Base-by-base conservation (phyloP, 2,888 invertebrate genomes). In the Synergus japonicus region DNA sequence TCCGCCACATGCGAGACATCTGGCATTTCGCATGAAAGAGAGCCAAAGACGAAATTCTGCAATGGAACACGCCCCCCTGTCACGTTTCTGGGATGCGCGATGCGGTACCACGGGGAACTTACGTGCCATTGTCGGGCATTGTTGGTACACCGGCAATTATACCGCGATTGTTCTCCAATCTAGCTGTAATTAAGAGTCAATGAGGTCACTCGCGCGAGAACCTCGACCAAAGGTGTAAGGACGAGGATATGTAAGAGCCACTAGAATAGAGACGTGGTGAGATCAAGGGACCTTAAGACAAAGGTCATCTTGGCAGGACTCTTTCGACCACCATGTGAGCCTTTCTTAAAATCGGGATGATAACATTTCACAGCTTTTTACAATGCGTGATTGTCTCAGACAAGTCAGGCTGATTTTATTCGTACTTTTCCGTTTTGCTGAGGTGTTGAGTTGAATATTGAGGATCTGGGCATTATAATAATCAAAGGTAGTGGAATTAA, bases 1-100 rank as follows among this genome's bases (percentile, higher is more conserved):
- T 83, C 88, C 88, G 87, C 90, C 92, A 92, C 92, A 92, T 92
- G 92, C 89, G 90, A 89, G 89, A 92, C 92, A 92, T 92, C 92
- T 92, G 92, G 91, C 91, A 91, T 90, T 91, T 91, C 88, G 88
- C 91, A 90, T 90, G 89, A 91, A 91, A 91, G 90, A 90, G 87
- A 90, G 85, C 83, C 84, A 89, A 90, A 91, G 90, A 91, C 91
- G 90, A 90, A 89, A 90, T 90, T 91, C 90, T 90, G 91, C 90
- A 91, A 89, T 88, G 89, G 87, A 88, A 87, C 86, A 89, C 91
- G 90, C 91, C 92, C 90, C 86, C 90, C 91, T 91, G 91, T 92
- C 91, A 91, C 88, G 89, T 88, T 89, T 87, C 89, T 85, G 84
- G 87, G 86, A 83, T 86, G 83, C 85, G 82, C 81, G 87, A 82